phyloP scores from a whole-genome alignment of 2,797 vertebrate genomes.

The Limosa lapponica region DNA sequence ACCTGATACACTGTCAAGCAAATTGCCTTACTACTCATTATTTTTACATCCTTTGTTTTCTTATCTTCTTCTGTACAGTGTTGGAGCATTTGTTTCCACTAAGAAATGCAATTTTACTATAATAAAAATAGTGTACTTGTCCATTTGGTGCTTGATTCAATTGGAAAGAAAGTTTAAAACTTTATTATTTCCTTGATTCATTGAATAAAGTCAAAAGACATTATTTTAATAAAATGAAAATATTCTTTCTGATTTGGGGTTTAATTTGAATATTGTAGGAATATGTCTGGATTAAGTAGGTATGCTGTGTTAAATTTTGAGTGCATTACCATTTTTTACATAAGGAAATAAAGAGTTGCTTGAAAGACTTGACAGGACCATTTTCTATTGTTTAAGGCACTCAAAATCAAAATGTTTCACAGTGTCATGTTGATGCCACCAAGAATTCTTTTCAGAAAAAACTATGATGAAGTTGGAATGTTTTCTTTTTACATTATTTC shows the following conservation, averaged over 20 bases:
- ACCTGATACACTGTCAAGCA: neutral
- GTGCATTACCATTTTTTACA: neutral
- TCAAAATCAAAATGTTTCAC: neutral
- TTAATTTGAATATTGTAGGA: neutral
- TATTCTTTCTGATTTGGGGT: neutral
- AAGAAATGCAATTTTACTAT: neutral
- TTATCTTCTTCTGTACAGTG: neutral
- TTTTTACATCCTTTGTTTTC: neutral
- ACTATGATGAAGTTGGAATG: neutral
- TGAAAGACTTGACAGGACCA: neutral
- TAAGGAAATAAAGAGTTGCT: neutral
- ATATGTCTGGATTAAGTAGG: neutral
- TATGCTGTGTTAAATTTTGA: neutral
- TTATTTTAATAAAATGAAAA: constrained; percentile 25
- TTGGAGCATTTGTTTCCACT: constrained; percentile 2
- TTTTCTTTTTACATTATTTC: neutral
- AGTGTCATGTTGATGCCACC: neutral
- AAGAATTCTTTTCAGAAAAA: neutral
- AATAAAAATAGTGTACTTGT: neutral
- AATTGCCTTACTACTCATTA: neutral
- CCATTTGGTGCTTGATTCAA: neutral
- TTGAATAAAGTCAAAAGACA: neutral
- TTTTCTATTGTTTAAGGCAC: neutral
- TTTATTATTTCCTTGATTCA: neutral
- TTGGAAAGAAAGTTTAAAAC: neutral